phyloP scores from a whole-genome alignment of 2,888 invertebrate genomes.

The Drosophila fulvimacula region DNA sequence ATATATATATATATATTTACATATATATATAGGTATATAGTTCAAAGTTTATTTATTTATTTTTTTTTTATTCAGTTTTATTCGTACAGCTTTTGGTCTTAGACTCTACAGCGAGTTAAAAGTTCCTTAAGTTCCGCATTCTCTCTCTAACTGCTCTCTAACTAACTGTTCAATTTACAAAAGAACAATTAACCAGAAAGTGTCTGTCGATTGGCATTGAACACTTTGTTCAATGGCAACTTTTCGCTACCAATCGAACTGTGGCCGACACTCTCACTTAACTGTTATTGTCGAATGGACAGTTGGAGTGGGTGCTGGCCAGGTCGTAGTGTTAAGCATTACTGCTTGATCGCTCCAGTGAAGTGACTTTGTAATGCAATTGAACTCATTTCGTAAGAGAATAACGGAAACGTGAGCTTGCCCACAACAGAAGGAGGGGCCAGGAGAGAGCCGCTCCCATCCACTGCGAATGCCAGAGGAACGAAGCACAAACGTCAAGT shows the following conservation, averaged over 20 bases:
- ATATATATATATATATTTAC: no score
- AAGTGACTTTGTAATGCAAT: constrained; percentile 73
- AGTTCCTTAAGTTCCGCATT: not conserved
- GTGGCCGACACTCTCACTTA: constrained; percentile 44
- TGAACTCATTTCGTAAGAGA: constrained; percentile 61
- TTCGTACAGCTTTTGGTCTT: no score
- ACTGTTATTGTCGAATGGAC: constrained; percentile 37
- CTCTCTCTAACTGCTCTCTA: no score
- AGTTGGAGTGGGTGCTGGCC: constrained; percentile 11
- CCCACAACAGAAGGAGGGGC: constrained; percentile 8
- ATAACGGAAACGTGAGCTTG: constrained; percentile 20
- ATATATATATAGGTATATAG: no score
- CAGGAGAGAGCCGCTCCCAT: not conserved
- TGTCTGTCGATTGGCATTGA: constrained; percentile 39
- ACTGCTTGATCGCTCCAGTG: constrained; percentile 61
- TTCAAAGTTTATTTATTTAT: no score
- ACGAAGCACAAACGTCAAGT: constrained; percentile 51
- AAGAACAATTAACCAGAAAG: constrained; percentile 43
- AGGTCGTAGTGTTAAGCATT: constrained; percentile 42
- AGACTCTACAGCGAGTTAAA: no score
- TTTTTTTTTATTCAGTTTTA: no score
- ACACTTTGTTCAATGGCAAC: constrained; percentile 15
- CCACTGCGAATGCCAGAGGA: constrained; percentile 28
- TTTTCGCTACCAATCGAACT: constrained; percentile 12
- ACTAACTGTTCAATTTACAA: constrained; percentile 11